Evolutionary conservation across 1,140 invertebrate species (phyloP), one percentile per base, ranked within the genome.

Genomic region (Drosophila nasuta): DNA sequence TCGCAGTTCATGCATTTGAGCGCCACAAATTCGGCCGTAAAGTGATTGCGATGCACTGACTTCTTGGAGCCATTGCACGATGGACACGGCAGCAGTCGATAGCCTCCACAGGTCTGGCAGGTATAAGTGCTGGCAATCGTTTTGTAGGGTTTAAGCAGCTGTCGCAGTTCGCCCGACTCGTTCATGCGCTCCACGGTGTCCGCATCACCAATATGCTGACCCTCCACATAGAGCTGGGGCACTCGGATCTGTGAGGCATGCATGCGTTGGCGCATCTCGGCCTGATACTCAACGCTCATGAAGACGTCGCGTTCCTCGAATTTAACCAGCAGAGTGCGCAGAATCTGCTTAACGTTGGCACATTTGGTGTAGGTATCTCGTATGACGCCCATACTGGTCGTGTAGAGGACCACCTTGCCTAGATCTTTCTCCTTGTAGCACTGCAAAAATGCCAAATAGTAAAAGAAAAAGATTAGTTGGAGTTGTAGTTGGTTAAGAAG

Each of bases 1-100:
- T 99, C 97, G 93, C 98, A 99, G 91, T 97, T 97, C 96, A 98
- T 98, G 93, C 98, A 99, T 80, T 98, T 98, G 30, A 99, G 94
- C 1, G 98, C 97, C 49, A 98, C 96, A 92, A 98, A 98, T 93
- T 98, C 97, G 17, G 97, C 95, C 0, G 97, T 98, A 92, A 98
- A 99, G 87, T 98, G 96, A 93, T 99, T 98, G 79, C 98, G 94
- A 91, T 98, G 97, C 2, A 97, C 95, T 6, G 97, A 98, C 93
- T 98, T 98, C 94, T 99, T 99, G 91, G 97, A 98, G 6, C 98
- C 98, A 87, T 97, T 98, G 94, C 98, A 99, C 48, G 97, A 95
- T 5, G 95, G 94, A 93, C 98, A 99, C 0, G 98, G 97, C 38
- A 98, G 94, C 57, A 97, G 95, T 49, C 97, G 94, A 93, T 97